A percentile compares a stretch with the other conserved stretches of the same genome.
Evolutionary conservation across 2,888 invertebrate species (phyloP).

Genomic region (Caenorhabditis sp.): DNA sequence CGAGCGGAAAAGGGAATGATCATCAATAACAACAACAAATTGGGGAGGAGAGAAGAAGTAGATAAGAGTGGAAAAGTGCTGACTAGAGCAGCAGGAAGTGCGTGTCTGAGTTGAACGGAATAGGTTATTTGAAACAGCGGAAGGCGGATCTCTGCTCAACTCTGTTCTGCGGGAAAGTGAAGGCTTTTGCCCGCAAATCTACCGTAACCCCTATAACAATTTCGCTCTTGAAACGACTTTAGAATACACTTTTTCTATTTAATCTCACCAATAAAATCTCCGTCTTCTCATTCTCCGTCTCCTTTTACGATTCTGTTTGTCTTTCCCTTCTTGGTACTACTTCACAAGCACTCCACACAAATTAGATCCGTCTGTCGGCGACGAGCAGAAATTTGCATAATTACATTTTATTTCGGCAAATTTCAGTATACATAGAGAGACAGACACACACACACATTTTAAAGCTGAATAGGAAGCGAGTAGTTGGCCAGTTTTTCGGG

Average conservation of each 20-base stretch:
- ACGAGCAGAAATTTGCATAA: background rate
- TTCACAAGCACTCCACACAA: slow-evolving; percentile 27
- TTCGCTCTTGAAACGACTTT: background rate
- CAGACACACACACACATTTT: too few relatives aligned
- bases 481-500: slow-evolving; percentile 44
- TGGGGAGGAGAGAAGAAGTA: background rate
- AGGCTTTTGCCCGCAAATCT: too few relatives aligned
- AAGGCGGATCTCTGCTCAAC: too few relatives aligned
- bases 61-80: background rate
- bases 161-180: too few relatives aligned
- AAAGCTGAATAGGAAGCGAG: too few relatives aligned
- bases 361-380: slow-evolving; percentile 20
- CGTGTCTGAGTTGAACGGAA: too few relatives aligned
- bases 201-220: too few relatives aligned
- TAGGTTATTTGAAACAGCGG: too few relatives aligned
- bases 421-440: too few relatives aligned
- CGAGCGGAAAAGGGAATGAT: too few relatives aligned
- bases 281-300: slow-evolving; percentile 11
- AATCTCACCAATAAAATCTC: slow-evolving; percentile 43
- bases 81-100: too few relatives aligned
- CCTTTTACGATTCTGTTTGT: slow-evolving; percentile 41
- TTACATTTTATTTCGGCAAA: too few relatives aligned
- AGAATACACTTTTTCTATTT: background rate
- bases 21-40: background rate
- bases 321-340: slow-evolving; percentile 6